Evolutionary conservation across 2,797 vertebrate genomes (phyloP).

Genomic region (Chloroceryle inda): DNA sequence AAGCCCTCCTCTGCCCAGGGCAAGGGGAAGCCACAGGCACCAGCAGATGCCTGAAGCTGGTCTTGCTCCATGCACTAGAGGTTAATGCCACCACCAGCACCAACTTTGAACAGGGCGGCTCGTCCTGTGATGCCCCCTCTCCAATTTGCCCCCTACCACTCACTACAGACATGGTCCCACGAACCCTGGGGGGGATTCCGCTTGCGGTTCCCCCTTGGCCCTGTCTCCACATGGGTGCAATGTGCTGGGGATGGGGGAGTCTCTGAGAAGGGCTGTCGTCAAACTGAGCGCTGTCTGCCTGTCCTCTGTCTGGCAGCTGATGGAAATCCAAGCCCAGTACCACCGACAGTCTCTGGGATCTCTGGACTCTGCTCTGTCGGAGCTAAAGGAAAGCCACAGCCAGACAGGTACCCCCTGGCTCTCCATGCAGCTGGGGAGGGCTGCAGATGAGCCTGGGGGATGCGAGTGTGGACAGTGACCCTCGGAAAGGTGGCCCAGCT

Average conservation of each 20-base stretch:
- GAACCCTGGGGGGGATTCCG: accelerated
- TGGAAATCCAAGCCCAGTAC: slow-evolving; percentile 94
- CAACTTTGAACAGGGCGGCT: not conserved
- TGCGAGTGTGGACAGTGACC: not conserved
- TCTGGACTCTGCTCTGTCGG: slow-evolving; percentile 86
- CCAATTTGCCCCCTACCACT: not conserved
- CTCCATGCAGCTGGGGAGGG: not conserved
- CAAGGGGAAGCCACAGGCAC: not conserved
- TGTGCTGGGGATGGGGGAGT: not conserved
- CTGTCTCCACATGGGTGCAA: not conserved
- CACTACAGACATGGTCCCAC: not conserved
- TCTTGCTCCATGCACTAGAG: not conserved
- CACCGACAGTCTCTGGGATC: slow-evolving; percentile 89
- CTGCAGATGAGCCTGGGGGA: accelerated
- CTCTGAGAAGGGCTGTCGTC: not conserved
- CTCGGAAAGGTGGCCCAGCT: accelerated
- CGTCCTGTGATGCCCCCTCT: not conserved
- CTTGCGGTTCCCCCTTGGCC: not conserved
- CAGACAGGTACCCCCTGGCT: slow-evolving; percentile 79
- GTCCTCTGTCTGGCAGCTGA: slow-evolving; percentile 80
- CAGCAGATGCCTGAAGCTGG: not conserved
- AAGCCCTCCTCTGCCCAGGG: not conserved
- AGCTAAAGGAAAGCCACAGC: slow-evolving; percentile 88
- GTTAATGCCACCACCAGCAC: not conserved
- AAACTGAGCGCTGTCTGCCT: not conserved